Conservation (phyloP, 2,888 invertebrate species). For the Nesidiocoris tenuis region DNA sequence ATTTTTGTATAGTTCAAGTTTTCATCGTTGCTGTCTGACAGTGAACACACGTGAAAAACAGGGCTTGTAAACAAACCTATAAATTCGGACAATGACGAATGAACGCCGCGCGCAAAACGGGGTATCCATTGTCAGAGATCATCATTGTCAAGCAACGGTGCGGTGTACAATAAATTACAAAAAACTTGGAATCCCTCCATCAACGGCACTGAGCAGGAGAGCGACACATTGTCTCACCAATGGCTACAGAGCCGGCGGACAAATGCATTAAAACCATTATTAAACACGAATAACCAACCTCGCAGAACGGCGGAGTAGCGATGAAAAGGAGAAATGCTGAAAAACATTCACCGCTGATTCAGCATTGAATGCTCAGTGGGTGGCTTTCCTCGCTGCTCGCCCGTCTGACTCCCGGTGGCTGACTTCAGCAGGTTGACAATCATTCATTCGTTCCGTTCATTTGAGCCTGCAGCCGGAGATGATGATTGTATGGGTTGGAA, state of each 20-base stretch:
- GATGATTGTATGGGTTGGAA: background rate
- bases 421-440: background rate
- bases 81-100: background rate
- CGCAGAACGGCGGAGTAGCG: background rate
- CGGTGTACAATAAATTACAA: background rate
- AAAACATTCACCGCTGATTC: background rate
- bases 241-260: background rate
- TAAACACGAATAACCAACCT: background rate
- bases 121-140: background rate
- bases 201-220: no score
- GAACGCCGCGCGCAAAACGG: background rate
- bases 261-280: background rate
- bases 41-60: no score
- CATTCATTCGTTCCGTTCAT: background rate
- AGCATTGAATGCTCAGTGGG: background rate
- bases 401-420: background rate
- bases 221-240: background rate
- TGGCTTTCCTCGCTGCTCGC: background rate
- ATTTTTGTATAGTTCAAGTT: no score
- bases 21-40: no score
- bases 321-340: background rate
- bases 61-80: no score
- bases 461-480: background rate
- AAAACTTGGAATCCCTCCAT: background rate
- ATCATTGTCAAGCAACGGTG: background rate